Evolutionary conservation across 2,113 vertebrate species (phyloP).

Genomic region (Myanophis thanlyinensis): DNA sequence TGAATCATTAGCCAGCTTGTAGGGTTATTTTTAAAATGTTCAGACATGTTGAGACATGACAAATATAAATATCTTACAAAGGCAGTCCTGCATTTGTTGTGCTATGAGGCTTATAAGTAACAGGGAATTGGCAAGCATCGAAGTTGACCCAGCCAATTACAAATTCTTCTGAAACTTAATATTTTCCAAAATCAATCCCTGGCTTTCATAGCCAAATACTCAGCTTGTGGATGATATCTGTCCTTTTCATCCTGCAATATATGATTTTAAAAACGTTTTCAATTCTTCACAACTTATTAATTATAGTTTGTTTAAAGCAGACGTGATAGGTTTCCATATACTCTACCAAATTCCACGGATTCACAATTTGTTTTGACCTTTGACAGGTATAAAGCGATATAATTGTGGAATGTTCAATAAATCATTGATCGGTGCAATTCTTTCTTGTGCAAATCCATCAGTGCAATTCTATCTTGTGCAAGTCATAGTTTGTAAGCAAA

Average conservation of each 20-base stretch:
- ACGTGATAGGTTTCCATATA: neutral
- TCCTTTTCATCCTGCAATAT: too few relatives aligned
- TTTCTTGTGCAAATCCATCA: neutral
- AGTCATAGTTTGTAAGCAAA: neutral
- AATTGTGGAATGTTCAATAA: neutral
- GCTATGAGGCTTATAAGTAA: neutral
- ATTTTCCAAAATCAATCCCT: neutral
- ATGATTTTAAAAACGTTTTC: neutral
- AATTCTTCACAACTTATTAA: neutral
- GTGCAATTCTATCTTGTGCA: neutral
- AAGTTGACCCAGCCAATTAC: neutral
- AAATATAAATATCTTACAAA: neutral
- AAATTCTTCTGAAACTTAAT: neutral
- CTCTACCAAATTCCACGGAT: neutral
- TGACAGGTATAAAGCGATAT: neutral
- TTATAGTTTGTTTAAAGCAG: neutral
- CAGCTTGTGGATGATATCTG: neutral
- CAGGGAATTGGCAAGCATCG: neutral
- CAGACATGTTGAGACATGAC: constrained; percentile 24
- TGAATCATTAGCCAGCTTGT: constrained; percentile 24
- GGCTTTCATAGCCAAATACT: neutral
- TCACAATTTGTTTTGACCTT: neutral
- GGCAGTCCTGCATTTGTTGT: neutral
- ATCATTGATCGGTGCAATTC: neutral
- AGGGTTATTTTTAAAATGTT: constrained; percentile 46